Evolutionary conservation across 64 coral and sea anemone species (phyloP), one percentile per base, ranked within the genome.

Genomic region (Montipora sp.): DNA sequence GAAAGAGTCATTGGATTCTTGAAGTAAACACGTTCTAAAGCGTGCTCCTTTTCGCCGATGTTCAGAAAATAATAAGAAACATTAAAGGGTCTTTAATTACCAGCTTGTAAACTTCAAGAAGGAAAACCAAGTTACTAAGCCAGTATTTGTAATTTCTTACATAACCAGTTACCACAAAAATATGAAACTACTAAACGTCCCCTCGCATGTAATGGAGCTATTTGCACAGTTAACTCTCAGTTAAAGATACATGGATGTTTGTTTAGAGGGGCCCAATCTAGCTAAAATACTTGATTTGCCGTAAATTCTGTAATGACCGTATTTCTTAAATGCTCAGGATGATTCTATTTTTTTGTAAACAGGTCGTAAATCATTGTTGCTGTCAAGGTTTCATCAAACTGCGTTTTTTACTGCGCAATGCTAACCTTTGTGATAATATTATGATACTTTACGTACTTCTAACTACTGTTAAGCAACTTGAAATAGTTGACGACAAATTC

Each of bases 301-400:
- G 1, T 3, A 61, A 1, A 8, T 81, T 36, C 53, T 27, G 2
- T 81, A 10, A 49, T 18, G 19, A 48, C 66, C 19, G 7, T 18
- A 71, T 85, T 49, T 12, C 19, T 2, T 22, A 50, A 71, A 8
- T 71, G 3, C 59, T 19, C 13, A 71, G 82, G 5, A 85, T 48
- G 61, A 49, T 71, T 48, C 14, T 12, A 16, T 49, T 2, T 70
- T 16, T 71, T 8, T 44, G 8, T 21, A 71, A 85, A 85, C 7
- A 50, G 65, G 63, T 71, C 80, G 44, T 83, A 83, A 83, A 83
- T 83, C 61, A 85, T 46, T 49, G 65, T 11, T 2, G 44, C 5
- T 77, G 75, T 49, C 75, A 48, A 13, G 44, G 75, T 46, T 19
- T 19, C 11, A n/a, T 45, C 74, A 47, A 14, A 76, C 24, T 47